Percentiles rank a stretch among this genome's conserved stretches.
Conservation (phyloP, 1,140 invertebrate genomes). For the Nylanderia fulva region DNA sequence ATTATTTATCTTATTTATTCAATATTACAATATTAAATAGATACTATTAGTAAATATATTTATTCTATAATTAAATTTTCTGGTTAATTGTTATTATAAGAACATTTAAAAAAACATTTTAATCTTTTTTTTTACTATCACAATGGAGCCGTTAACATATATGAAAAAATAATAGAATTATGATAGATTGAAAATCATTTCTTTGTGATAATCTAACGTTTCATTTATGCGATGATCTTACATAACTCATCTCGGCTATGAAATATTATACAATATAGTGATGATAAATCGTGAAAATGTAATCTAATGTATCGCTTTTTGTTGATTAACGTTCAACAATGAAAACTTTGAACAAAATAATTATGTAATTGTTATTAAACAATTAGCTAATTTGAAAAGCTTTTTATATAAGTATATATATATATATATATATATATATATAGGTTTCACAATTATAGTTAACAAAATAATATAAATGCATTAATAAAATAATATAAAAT, state of each 20-base stretch:
- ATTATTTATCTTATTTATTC: too few relatives aligned
- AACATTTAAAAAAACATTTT: background rate
- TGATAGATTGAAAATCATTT: slow-evolving; percentile 46
- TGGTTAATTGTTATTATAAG: too few relatives aligned
- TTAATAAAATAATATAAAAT: slow-evolving; percentile 18
- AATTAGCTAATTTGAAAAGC: too few relatives aligned
- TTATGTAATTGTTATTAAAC: too few relatives aligned
- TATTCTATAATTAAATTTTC: background rate
- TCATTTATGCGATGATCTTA: slow-evolving; percentile 77
- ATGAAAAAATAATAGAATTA: too few relatives aligned
- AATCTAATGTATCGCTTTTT: slow-evolving; percentile 62
- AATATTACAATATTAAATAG: background rate
- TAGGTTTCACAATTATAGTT: too few relatives aligned
- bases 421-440: too few relatives aligned
- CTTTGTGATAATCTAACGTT: slow-evolving; percentile 80
- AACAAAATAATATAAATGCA: too few relatives aligned
- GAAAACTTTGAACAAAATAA: background rate
- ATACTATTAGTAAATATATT: background rate
- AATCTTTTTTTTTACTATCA: background rate
- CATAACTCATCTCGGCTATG: slow-evolving; percentile 71
- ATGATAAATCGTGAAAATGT: slow-evolving; percentile 81
- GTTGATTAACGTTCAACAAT: slow-evolving; percentile 64
- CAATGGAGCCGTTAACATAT: slow-evolving; percentile 7
- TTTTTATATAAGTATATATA: too few relatives aligned
- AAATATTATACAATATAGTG: slow-evolving; percentile 64